A percentile compares a stretch with the other conserved stretches of the same genome.
Conservation (phyloP, 1,140 invertebrate genomes). For the Drosophila lacertosa region DNA sequence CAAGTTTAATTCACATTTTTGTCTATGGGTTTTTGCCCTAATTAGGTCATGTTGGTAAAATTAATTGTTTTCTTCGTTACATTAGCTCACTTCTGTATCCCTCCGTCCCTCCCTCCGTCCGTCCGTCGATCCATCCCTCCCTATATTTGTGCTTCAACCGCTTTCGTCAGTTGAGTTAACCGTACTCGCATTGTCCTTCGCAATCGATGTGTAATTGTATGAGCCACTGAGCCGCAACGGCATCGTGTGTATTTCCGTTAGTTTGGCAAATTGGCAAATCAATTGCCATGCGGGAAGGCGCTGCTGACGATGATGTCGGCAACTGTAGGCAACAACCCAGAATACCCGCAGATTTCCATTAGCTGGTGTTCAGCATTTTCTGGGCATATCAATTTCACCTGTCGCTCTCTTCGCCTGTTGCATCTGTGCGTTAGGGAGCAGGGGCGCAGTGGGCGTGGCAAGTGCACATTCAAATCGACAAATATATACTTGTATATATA, state of each 20-base stretch:
- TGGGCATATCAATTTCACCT: constrained; percentile 36
- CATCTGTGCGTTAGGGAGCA: constrained; percentile 2
- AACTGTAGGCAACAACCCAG: constrained; percentile 3
- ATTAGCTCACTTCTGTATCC: constrained; percentile 9
- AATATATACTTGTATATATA: no score
- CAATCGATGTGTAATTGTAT: constrained; percentile 47
- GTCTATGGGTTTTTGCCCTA: neutral
- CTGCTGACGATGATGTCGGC: constrained; percentile 17
- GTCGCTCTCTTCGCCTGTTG: constrained; percentile 49
- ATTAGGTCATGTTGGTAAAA: neutral
- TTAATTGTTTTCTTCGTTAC: constrained; percentile 12
- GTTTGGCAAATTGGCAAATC: constrained; percentile 68
- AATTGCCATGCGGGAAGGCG: constrained; percentile 47
- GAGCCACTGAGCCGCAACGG: constrained; percentile 47
- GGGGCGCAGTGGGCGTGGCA: neutral
- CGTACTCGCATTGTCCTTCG: constrained; percentile 2
- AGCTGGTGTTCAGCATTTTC: constrained; percentile 12
- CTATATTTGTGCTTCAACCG: neutral
- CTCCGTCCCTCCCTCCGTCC: neutral
- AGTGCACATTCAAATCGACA: constrained; percentile 25
- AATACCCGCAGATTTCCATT: constrained; percentile 12
- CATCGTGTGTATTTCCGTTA: constrained; percentile 43
- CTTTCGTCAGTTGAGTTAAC: neutral
- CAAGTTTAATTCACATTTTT: neutral
- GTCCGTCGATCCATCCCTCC: neutral